Conservation (phyloP, 2,888 invertebrate species). For the Malthinus flaveolus region DNA sequence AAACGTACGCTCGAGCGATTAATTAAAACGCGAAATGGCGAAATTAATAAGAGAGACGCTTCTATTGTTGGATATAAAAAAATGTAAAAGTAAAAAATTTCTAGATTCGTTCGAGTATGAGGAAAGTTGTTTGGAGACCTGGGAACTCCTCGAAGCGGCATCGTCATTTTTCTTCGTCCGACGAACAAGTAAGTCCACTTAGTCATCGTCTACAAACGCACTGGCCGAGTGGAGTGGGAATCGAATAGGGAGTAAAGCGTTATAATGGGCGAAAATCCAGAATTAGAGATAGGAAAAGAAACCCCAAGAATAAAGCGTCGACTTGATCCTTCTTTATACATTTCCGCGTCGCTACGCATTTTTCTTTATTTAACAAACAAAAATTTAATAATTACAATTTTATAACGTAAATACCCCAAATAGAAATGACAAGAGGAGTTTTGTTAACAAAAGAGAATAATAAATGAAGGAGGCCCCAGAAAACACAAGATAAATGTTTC, state of each 20-base stretch:
- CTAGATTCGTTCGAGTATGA: constrained; percentile 44
- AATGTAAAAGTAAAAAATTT: constrained; percentile 46
- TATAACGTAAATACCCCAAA: constrained; percentile 22
- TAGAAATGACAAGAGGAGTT: constrained; percentile 33
- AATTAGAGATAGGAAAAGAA: constrained; percentile 19
- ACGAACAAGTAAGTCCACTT: constrained; percentile 60
- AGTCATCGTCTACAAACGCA: constrained; percentile 55
- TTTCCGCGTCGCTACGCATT: background rate
- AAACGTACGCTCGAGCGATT: background rate
- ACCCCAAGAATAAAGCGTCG: background rate
- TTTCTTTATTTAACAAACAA: too few relatives aligned
- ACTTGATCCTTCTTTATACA: background rate
- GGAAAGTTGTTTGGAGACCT: constrained; percentile 49
- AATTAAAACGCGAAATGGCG: background rate
- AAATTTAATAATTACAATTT: background rate
- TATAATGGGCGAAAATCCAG: constrained; percentile 37
- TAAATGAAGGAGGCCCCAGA: constrained; percentile 46
- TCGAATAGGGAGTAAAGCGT: constrained; percentile 35
- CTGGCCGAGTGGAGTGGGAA: constrained; percentile 30
- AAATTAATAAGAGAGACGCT: background rate
- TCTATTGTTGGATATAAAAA: background rate
- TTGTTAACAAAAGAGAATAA: constrained; percentile 46
- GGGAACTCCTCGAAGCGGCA: constrained; percentile 54
- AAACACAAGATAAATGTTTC: constrained; percentile 51
- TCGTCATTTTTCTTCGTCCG: constrained; percentile 60